These are phyloP conservation scores for Maconellicoccus hirsutus DNA, from an alignment of 1,140 invertebrate genomes.

Conservation along the genomic window DNA sequence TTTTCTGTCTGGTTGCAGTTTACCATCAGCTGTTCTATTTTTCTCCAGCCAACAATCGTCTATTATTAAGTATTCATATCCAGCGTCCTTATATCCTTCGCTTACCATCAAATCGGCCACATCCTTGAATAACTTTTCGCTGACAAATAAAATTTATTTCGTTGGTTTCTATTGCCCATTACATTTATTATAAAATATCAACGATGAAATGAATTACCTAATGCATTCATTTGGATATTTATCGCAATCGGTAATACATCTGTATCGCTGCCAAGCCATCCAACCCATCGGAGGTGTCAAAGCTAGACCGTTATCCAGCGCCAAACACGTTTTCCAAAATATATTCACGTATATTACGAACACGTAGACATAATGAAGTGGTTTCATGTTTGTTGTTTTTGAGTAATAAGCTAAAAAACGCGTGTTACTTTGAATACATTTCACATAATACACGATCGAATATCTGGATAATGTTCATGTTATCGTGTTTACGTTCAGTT, in stretches of 20 bases:
- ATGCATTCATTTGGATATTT: constrained; percentile 56
- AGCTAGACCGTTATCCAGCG: constrained; percentile 46
- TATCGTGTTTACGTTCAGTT: no score
- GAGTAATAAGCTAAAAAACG: background rate
- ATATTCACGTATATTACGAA: background rate
- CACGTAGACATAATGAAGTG: background rate
- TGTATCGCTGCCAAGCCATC: constrained; percentile 61
- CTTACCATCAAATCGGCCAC: constrained; percentile 44
- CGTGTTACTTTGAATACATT: no score
- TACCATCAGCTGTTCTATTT: constrained; percentile 38
- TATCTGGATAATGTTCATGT: no score
- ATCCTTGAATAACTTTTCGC: constrained; percentile 44
- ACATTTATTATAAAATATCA: background rate
- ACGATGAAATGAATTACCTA: constrained; percentile 35
- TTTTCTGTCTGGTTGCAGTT: constrained; percentile 41
- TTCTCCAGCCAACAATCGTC: constrained; percentile 51
- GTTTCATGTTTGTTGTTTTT: background rate
- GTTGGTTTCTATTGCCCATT: background rate
- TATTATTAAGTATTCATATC: constrained; percentile 47
- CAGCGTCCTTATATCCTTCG: constrained; percentile 43
- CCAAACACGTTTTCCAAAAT: constrained; percentile 14
- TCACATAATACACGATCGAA: no score
- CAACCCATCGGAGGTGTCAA: constrained; percentile 61
- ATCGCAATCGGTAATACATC: constrained; percentile 56
- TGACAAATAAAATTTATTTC: constrained; percentile 30